These are phyloP conservation scores for Agonopterix arenella DNA, from an alignment of 2,888 invertebrate species.

Conservation along the genomic window DNA sequence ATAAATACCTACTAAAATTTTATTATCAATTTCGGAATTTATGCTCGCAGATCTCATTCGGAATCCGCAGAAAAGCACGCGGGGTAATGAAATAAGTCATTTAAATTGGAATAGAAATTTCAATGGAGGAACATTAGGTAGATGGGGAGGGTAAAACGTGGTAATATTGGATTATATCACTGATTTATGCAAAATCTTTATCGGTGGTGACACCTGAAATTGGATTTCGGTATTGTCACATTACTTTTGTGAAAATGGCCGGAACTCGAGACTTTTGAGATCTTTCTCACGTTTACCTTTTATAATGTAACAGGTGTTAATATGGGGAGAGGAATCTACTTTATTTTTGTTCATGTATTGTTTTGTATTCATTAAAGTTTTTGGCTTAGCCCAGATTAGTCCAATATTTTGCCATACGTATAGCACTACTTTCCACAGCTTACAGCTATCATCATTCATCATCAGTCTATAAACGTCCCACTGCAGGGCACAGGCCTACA, in stretches of 20 bases:
- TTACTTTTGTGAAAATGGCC: slow-evolving; percentile 32
- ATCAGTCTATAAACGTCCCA: too few relatives aligned
- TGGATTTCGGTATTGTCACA: slow-evolving; percentile 60
- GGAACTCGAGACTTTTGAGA: slow-evolving; percentile 3
- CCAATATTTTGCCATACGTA: too few relatives aligned
- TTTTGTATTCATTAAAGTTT: too few relatives aligned
- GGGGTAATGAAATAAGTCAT: slow-evolving; percentile 72
- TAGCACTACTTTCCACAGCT: too few relatives aligned
- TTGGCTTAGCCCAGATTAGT: too few relatives aligned
- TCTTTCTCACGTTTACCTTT: neutral
- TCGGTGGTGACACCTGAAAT: slow-evolving; percentile 64
- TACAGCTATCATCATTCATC: too few relatives aligned
- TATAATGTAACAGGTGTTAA: too few relatives aligned
- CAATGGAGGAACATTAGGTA: slow-evolving; percentile 65
- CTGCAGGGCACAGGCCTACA: too few relatives aligned
- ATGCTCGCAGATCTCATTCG: slow-evolving; percentile 47
- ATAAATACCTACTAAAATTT: slow-evolving; percentile 59
- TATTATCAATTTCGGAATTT: slow-evolving; percentile 69
- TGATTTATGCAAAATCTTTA: slow-evolving; percentile 76
- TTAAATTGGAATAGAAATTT: slow-evolving; percentile 73
- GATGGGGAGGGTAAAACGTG: slow-evolving; percentile 52
- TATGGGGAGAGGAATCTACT: too few relatives aligned
- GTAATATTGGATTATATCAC: slow-evolving; percentile 72
- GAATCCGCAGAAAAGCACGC: slow-evolving; percentile 40
- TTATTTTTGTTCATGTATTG: too few relatives aligned